A percentile compares a stretch with the other conserved stretches of the same genome.
These are phyloP conservation scores for Microtus richardsoni DNA, from an alignment of 2,113 vertebrate species.

Conservation along the genomic window DNA sequence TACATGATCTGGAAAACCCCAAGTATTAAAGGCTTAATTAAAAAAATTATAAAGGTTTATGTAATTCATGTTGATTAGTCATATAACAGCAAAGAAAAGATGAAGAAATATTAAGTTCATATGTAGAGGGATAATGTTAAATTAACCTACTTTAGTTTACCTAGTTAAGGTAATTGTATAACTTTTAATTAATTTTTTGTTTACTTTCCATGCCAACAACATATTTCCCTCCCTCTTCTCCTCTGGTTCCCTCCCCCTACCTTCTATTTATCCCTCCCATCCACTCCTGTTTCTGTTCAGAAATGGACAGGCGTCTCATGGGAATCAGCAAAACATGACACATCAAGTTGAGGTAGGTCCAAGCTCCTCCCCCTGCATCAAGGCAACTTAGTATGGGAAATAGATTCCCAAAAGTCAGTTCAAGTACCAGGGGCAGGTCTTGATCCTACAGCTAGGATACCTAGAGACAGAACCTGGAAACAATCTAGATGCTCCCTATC, in stretches of 20 bases:
- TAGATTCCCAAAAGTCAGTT: neutral
- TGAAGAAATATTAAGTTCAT: neutral
- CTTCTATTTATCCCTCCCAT: neutral
- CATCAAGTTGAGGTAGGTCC: neutral
- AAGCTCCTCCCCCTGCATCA: neutral
- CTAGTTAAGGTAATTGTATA: neutral
- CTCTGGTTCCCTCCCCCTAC: neutral
- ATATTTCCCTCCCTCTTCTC: neutral
- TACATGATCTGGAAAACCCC: neutral
- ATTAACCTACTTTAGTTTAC: neutral
- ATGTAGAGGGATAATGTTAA: neutral
- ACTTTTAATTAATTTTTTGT: neutral
- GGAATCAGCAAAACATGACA: neutral
- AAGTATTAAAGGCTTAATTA: neutral
- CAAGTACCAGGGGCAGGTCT: neutral
- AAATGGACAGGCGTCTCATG: neutral
- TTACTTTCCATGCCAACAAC: neutral
- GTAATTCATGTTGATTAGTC: neutral
- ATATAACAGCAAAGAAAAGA: neutral
- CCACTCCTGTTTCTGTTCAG: neutral
- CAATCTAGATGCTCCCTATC: neutral
- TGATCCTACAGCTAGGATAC: neutral
- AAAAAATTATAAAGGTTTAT: neutral
- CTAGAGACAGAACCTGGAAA: neutral
- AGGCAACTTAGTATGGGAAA: neutral